Evolutionary conservation across 2,113 vertebrate genomes (phyloP).

Genomic region (Motacilla alba): DNA sequence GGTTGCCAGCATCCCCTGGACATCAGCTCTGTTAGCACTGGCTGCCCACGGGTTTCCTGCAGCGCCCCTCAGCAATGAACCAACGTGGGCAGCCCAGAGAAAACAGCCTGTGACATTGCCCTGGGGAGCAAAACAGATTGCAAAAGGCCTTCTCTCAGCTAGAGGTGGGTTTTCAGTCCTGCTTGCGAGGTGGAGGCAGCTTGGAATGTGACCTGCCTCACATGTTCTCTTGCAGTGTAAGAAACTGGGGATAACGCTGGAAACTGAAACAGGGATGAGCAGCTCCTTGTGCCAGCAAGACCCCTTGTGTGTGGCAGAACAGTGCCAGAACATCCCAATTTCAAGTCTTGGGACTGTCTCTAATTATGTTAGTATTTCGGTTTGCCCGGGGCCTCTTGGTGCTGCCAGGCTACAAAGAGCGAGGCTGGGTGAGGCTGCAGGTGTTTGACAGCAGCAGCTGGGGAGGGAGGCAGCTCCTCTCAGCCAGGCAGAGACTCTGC

Average conservation of each 20-base stretch:
- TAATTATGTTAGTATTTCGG: not conserved
- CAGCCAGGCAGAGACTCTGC: not conserved
- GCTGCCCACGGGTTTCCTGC: not conserved
- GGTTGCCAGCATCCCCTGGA: not conserved
- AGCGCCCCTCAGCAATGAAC: fast-evolving
- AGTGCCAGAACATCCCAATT: not conserved
- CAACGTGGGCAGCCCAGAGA: not conserved
- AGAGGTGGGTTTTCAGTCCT: not conserved
- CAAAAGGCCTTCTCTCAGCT: not conserved
- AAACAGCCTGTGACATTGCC: not conserved
- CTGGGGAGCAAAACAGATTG: not conserved
- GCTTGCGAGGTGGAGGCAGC: not conserved
- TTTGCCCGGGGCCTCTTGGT: not conserved
- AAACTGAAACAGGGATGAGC: not conserved
- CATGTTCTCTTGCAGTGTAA: not conserved
- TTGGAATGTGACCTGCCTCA: not conserved
- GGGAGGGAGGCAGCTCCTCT: not conserved
- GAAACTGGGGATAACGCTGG: not conserved
- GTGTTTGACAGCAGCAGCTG: not conserved
- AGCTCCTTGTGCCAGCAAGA: not conserved
- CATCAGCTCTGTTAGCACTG: not conserved
- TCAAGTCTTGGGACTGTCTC: not conserved
- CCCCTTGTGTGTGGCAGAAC: not conserved
- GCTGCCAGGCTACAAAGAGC: not conserved
- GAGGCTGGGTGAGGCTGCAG: not conserved